Base-by-base conservation (phyloP, 2,797 vertebrate genomes). In the Clarias fuscus region DNA sequence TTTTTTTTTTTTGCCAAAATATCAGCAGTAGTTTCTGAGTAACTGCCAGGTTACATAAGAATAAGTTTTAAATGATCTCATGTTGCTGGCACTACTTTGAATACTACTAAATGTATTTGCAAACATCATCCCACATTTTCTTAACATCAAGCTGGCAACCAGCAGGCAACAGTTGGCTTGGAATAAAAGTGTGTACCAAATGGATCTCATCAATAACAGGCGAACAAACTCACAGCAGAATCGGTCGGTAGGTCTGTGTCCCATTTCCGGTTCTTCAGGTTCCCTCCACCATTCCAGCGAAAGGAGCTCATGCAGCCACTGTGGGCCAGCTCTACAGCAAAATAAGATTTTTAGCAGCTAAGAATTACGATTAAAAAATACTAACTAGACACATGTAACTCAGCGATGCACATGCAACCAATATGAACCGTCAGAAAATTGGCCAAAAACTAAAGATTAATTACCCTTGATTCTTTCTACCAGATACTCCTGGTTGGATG, bases 271-370 rank as follows among this genome's bases (percentile, higher is more conserved):
- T 95, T 97, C 93, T 97, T 99, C 91, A 98, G 94, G 68, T 98
- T 96, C 0, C 97, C 98, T 5, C 98, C 98, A 67, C 95, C 93
- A 1, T 98, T 99, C 98, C 98, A 99, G 0, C 97, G 93, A 90
- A 99, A 99, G 0, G 98, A 98, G 90, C 98, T 99, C 98, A 99
- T 99, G 90, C 98, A 99, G 8, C 98, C 98, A 0, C 98, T 98
- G 87, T 99, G 97, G 20, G 98, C 98, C 59, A 99, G 94, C 86
- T 99, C 98, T 99, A 90, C 3, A 59, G 33, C 64, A 84, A n/a
- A 53, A 37, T 48, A 11, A 11, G 48, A 48, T 48, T 48, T 48
- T 48, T 6, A 78, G 13, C 15, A 72, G 43, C 67, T 1, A 70
- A 43, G 0, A 11, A n/a, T 27, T 0, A 6, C 0, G 58, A 64